Conservation (phyloP, 23 tunicate genomes). For the Trididemnum nubilum region DNA sequence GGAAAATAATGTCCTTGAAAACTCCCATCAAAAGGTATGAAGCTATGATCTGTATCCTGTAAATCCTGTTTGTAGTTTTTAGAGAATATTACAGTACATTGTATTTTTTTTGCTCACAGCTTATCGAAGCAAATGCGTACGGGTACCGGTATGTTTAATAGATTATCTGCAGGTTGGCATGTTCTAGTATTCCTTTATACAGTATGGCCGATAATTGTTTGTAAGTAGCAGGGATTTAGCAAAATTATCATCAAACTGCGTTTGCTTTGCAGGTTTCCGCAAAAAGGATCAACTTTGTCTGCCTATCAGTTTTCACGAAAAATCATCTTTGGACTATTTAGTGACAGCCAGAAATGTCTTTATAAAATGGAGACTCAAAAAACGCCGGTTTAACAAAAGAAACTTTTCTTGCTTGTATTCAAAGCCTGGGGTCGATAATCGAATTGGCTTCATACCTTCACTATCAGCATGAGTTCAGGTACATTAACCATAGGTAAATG, state of each 20-base stretch:
- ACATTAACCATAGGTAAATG: neutral
- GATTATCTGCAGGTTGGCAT: neutral
- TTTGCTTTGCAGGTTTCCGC: neutral
- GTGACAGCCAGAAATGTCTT: neutral
- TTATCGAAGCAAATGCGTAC: neutral
- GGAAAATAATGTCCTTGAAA: constrained; percentile 2
- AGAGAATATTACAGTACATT: neutral
- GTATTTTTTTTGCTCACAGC: neutral
- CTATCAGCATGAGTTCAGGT: neutral
- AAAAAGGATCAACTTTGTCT: neutral
- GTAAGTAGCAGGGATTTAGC: too few relatives aligned
- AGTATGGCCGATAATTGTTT: neutral
- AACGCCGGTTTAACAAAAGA: neutral
- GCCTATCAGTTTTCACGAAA: constrained; percentile 1
- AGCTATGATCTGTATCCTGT: neutral
- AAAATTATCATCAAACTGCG: neutral
- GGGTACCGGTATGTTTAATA: neutral
- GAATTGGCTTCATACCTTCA: neutral
- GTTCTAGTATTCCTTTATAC: neutral
- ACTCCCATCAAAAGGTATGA: neutral
- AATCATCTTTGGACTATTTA: neutral
- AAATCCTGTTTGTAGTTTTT: neutral
- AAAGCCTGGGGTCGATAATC: constrained; percentile 1
- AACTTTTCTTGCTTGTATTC: constrained; percentile 7
- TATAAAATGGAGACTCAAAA: neutral